Conservation (phyloP, 1,140 invertebrate species). For the Galendromus occidentalis region DNA sequence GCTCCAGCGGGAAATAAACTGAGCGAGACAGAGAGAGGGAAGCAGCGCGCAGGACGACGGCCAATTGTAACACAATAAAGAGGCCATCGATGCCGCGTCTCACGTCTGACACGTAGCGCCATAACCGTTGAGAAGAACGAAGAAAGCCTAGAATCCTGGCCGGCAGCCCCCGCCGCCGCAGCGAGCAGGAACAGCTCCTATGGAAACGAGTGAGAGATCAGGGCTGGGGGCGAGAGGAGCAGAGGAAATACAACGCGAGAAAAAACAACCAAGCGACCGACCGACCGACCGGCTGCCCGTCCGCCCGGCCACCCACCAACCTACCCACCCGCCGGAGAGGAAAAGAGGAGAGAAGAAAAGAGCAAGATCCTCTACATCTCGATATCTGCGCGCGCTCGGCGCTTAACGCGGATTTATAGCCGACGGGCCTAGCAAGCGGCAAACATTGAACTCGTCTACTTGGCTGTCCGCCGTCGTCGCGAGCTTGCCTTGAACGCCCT, state of each 20-base stretch:
- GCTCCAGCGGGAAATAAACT: background rate
- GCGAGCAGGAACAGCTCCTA: background rate
- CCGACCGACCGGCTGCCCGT: no score
- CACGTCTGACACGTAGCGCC: conserved; percentile 11
- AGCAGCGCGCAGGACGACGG: background rate
- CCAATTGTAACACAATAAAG: conserved; percentile 11
- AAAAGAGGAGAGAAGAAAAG: no score
- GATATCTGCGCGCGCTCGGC: no score
- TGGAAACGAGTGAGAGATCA: background rate
- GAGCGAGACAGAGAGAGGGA: background rate
- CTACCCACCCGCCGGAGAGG: no score
- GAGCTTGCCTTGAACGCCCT: no score
- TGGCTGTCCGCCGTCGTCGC: no score
- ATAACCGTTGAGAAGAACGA: conserved; percentile 8
- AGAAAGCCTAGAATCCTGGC: background rate
- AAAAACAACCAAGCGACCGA: background rate
- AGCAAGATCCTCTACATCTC: no score
- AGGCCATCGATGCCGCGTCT: conserved; percentile 11
- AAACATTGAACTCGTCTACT: no score
- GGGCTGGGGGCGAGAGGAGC: background rate
- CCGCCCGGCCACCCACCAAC: no score
- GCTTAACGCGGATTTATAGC: no score
- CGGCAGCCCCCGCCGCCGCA: background rate
- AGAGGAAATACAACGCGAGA: background rate
- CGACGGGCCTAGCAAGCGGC: no score